A percentile compares a stretch with the other conserved stretches of the same genome.
These are phyloP conservation scores for Microtus richardsoni DNA, from an alignment of 2,113 vertebrate genomes.

Conservation along the genomic window DNA sequence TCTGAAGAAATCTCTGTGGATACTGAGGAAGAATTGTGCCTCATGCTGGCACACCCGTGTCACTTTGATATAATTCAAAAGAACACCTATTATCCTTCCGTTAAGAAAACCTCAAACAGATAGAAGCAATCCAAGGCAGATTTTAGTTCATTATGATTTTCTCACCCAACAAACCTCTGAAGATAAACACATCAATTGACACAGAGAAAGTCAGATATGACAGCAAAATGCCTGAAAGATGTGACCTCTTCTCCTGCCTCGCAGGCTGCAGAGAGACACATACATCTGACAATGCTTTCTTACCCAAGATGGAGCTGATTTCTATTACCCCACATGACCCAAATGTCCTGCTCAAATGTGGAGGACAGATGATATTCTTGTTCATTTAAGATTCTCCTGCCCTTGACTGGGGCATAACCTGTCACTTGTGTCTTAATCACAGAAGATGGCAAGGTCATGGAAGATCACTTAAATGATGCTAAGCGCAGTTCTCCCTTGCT, in stretches of 20 bases:
- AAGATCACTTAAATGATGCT: background rate
- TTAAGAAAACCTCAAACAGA: slow-evolving; percentile 47
- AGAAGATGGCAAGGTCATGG: background rate
- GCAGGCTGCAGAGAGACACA: background rate
- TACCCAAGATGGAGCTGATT: background rate
- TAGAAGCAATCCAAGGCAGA: background rate
- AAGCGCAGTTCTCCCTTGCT: background rate
- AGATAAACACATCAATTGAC: slow-evolving; percentile 26
- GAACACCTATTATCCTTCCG: background rate
- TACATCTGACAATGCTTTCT: background rate
- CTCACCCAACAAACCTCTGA: background rate
- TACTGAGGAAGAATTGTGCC: slow-evolving; percentile 22
- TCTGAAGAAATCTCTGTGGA: background rate
- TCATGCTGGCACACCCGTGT: slow-evolving; percentile 29
- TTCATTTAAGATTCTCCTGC: background rate
- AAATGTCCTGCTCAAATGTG: background rate
- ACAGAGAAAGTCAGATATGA: background rate
- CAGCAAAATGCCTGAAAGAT: background rate
- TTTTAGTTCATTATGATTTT: slow-evolving; percentile 61
- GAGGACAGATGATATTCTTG: background rate
- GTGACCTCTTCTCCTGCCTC: background rate
- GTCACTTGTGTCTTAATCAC: background rate
- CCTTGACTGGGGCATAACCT: background rate
- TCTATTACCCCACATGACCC: background rate
- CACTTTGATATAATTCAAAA: slow-evolving; percentile 50